Evolutionary conservation across 2,888 invertebrate genomes (phyloP).

Genomic region (Tuberolachnus salignus): DNA sequence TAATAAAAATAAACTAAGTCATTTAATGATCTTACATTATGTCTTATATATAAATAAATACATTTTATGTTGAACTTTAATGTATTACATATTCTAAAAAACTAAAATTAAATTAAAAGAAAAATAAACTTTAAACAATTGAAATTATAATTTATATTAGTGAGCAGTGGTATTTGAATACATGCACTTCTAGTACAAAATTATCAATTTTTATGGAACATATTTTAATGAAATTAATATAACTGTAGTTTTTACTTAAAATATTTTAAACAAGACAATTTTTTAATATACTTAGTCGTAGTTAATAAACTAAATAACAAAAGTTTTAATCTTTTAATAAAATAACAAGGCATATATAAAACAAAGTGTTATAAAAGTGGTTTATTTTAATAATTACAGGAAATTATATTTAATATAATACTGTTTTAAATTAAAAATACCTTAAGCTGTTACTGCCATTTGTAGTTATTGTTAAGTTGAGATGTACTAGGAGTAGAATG

Average conservation of each 20-base stretch:
- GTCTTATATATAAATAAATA: neutral
- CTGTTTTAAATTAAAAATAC: conserved; percentile 13
- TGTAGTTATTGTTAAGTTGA: conserved; percentile 45
- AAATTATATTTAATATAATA: conserved; percentile 22
- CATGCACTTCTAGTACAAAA: neutral
- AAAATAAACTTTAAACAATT: neutral
- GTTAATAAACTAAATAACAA: conserved; percentile 52
- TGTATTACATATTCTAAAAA: neutral
- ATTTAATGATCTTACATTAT: conserved; percentile 3
- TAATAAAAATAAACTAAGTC: conserved; percentile 6
- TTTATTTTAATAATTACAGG: neutral
- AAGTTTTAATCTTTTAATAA: conserved; percentile 16
- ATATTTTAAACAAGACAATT: neutral
- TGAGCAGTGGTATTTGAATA: neutral
- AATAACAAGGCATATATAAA: conserved; percentile 13
- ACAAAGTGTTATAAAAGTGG: neutral
- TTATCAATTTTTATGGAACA: neutral
- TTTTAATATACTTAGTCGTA: conserved; percentile 23
- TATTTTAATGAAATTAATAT: neutral
- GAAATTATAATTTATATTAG: conserved; percentile 1
- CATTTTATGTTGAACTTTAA: neutral
- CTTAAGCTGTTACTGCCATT: conserved; percentile 25
- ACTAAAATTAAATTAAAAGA: conserved; percentile 2
- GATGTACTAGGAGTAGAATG: conserved; percentile 46
- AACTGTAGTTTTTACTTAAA: neutral